Conservation (phyloP, 2,113 vertebrate species). For the Gadus macrocephalus region DNA sequence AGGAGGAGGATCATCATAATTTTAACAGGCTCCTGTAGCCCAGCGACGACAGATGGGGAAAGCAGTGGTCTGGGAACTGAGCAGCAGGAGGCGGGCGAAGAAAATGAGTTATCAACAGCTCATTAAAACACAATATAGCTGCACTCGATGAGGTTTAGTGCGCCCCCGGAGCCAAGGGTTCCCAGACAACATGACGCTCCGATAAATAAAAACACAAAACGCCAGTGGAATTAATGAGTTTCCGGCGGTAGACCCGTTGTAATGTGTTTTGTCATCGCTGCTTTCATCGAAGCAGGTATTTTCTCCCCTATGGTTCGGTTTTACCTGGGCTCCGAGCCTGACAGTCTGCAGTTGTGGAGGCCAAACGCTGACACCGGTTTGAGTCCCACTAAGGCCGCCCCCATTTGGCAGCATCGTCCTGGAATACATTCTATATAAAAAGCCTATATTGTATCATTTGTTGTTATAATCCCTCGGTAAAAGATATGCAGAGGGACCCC, state of each 20-base stretch:
- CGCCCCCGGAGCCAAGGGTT: too few species aligned
- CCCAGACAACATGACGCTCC: background rate
- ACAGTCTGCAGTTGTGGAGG: slow-evolving; percentile 62
- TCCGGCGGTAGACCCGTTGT: background rate
- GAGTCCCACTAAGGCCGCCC: slow-evolving; percentile 54
- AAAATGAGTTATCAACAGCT: background rate
- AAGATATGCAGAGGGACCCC: background rate
- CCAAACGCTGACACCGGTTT: slow-evolving; percentile 75
- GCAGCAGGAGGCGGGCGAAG: slow-evolving; percentile 22
- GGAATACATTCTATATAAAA: slow-evolving; percentile 3
- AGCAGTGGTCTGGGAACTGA: slow-evolving; percentile 78
- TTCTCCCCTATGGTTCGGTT: background rate
- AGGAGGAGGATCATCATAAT: slow-evolving; percentile 54
- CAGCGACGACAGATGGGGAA: slow-evolving; percentile 72
- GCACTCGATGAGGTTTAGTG: too few species aligned
- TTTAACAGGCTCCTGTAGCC: slow-evolving; percentile 79
- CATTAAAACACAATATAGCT: background rate
- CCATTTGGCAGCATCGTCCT: slow-evolving; percentile 41
- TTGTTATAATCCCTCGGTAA: background rate
- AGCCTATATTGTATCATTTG: slow-evolving; percentile 1
- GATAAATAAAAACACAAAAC: background rate
- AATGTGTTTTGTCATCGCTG: too few species aligned
- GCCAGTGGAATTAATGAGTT: background rate
- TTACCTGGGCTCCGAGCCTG: slow-evolving; percentile 80
- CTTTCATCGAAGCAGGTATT: too few species aligned